A percentile compares a stretch with the other conserved stretches of the same genome.
Conservation (phyloP, 2,888 invertebrate genomes). For the Protophormia terraenovae region DNA sequence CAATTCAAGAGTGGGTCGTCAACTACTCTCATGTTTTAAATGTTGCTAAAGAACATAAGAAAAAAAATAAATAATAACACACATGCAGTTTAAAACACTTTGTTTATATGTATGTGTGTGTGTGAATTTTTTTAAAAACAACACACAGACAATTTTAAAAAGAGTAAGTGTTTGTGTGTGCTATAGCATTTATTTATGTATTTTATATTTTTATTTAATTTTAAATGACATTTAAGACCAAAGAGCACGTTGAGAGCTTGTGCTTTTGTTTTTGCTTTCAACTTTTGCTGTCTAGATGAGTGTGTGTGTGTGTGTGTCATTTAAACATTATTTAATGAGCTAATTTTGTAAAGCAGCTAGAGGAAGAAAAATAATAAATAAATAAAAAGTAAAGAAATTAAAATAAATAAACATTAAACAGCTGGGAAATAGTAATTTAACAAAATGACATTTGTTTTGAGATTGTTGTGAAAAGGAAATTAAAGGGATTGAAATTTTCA, state of each 20-base stretch:
- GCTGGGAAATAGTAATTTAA: too few species aligned
- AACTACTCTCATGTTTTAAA: slow-evolving; percentile 57
- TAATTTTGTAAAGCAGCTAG: too few species aligned
- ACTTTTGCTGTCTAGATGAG: too few species aligned
- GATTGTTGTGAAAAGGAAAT: too few species aligned
- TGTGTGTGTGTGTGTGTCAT: slow-evolving; percentile 42
- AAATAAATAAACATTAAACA: too few species aligned
- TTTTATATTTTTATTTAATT: slow-evolving; percentile 33
- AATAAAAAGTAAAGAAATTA: too few species aligned
- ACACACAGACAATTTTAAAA: background rate
- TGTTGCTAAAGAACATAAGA: slow-evolving; percentile 19
- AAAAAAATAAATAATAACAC: slow-evolving; percentile 24
- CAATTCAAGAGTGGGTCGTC: slow-evolving; percentile 41
- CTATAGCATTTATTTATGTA: slow-evolving; percentile 18
- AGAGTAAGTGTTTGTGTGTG: background rate
- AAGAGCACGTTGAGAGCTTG: slow-evolving; percentile 56
- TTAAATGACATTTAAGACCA: slow-evolving; percentile 66
- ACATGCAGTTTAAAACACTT: slow-evolving; percentile 54
- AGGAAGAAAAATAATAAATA: too few species aligned
- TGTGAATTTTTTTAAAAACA: background rate
- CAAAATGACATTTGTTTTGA: too few species aligned
- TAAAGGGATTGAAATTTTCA: too few species aligned
- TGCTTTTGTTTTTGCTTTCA: slow-evolving; percentile 35
- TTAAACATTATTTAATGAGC: slow-evolving; percentile 55
- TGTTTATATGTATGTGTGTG: slow-evolving; percentile 7